phyloP scores from a whole-genome alignment of 2,113 vertebrate species.

The Okapia johnstoni region DNA sequence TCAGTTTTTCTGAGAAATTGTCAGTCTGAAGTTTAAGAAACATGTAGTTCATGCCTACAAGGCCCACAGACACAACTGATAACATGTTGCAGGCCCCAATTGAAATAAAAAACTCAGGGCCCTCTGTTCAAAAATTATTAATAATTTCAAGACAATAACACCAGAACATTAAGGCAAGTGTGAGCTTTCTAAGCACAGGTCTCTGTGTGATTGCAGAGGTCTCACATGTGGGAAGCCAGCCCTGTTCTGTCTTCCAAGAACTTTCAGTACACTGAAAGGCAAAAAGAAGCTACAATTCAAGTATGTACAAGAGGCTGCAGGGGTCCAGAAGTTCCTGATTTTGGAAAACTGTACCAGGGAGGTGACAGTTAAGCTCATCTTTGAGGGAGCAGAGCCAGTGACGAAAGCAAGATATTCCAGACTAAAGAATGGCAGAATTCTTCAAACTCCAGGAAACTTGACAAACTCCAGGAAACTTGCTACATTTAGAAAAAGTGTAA shows the following conservation, averaged over 20 bases:
- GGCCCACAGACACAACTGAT: background rate
- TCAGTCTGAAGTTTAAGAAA: conserved; percentile 24
- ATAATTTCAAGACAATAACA: background rate
- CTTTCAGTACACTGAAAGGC: background rate
- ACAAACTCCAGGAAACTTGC: background rate
- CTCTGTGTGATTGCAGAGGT: background rate
- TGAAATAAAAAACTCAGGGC: background rate
- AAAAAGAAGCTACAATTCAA: background rate
- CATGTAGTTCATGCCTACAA: background rate
- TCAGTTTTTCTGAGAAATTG: background rate
- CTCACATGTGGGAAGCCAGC: background rate
- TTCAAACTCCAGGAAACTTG: background rate
- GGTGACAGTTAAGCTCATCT: background rate
- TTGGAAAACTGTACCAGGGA: background rate
- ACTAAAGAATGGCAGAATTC: background rate
- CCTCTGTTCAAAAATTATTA: background rate
- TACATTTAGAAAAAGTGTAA: background rate
- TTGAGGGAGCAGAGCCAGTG: background rate
- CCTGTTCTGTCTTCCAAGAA: background rate
- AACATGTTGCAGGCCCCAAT: background rate
- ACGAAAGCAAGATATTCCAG: background rate
- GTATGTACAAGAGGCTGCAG: background rate
- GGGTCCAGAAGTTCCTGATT: background rate
- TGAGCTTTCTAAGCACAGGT: background rate
- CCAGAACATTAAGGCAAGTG: background rate